A percentile compares a stretch with the other conserved stretches of the same genome.
Evolutionary conservation across 2,113 vertebrate species (phyloP).

Genomic region (Tiliqua scincoides): DNA sequence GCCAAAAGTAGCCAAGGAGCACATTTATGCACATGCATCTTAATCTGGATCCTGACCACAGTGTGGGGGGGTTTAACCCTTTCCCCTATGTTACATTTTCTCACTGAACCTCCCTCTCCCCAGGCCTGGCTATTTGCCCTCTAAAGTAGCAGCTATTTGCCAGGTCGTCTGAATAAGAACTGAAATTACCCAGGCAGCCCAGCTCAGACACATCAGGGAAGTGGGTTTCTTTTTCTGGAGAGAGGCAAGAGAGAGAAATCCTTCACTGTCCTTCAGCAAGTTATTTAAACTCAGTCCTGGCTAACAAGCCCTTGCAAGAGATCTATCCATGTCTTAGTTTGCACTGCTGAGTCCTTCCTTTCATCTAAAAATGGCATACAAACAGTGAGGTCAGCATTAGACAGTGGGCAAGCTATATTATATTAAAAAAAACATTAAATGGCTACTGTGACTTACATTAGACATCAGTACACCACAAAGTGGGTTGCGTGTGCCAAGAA

Average conservation of each 20-base stretch:
- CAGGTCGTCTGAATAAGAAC: slow-evolving; percentile 33
- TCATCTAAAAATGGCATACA: not conserved
- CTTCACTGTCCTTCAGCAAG: not conserved
- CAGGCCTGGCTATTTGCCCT: too few species aligned
- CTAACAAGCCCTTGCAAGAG: not conserved
- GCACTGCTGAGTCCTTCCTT: not conserved
- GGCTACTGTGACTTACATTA: not conserved
- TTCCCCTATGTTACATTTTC: too few species aligned
- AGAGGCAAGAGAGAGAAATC: not conserved
- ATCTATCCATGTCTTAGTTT: not conserved
- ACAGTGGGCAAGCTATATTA: not conserved
- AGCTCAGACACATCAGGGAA: not conserved
- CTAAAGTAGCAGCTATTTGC: too few species aligned
- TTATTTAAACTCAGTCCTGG: not conserved
- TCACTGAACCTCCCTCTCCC: too few species aligned
- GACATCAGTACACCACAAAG: not conserved
- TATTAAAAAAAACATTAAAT: not conserved
- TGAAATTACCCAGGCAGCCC: not conserved
- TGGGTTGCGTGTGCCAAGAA: not conserved
- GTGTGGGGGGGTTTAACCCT: too few species aligned
- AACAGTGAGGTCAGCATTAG: not conserved
- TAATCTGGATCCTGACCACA: too few species aligned
- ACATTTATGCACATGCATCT: too few species aligned
- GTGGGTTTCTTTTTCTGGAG: not conserved
- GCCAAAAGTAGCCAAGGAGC: too few species aligned